Conservation (phyloP, 1,140 invertebrate species). For the Mercenaria mercenaria region DNA sequence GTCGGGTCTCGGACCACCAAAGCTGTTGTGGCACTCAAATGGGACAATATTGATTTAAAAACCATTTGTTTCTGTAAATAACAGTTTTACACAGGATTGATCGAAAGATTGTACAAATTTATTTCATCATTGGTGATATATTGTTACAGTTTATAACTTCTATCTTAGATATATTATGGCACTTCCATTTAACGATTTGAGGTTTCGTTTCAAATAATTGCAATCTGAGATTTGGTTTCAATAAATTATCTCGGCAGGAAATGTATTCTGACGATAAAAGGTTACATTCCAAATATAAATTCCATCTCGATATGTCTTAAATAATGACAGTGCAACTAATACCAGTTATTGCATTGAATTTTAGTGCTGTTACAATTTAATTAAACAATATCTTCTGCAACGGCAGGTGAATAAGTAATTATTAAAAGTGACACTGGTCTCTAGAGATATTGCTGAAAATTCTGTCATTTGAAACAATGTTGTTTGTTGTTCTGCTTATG, state of each 20-base stretch:
- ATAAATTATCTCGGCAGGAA: not conserved
- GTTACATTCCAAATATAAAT: not conserved
- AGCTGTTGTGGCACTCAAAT: not conserved
- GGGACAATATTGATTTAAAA: not conserved
- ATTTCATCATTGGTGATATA: constrained; percentile 6
- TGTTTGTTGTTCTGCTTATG: not conserved
- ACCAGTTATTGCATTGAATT: not conserved
- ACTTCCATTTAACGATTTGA: not conserved
- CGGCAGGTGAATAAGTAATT: too few species aligned
- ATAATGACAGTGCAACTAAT: not conserved
- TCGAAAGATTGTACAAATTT: not conserved
- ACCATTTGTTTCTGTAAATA: not conserved
- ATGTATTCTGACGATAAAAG: not conserved
- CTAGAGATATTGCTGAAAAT: too few species aligned
- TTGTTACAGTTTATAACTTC: not conserved
- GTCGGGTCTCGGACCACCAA: not conserved
- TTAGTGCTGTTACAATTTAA: too few species aligned
- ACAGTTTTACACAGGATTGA: not conserved
- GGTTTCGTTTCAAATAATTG: not conserved
- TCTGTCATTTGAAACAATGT: not conserved
- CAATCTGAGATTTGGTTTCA: not conserved
- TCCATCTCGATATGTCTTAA: not conserved
- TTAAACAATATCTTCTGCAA: too few species aligned
- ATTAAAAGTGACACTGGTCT: too few species aligned
- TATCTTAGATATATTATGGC: not conserved